Evolutionary conservation across 2,888 invertebrate species (phyloP).

Genomic region (Meghimatium bilineatum): DNA sequence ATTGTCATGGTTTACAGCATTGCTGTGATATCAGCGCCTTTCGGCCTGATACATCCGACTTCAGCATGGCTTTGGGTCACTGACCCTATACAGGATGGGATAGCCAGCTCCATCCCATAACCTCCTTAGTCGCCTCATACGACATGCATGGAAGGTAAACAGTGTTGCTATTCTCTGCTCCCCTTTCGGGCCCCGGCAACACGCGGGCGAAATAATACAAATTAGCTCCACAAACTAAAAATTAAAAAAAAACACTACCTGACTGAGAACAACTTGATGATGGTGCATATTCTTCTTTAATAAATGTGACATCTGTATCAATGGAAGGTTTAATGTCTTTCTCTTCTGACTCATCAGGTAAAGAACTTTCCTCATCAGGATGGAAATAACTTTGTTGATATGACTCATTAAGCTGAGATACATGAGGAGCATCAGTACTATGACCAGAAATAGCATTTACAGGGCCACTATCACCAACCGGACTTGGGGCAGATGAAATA

Average conservation of each 20-base stretch:
- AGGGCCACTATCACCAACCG: slow-evolving; percentile 32
- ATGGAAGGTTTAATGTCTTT: slow-evolving; percentile 46
- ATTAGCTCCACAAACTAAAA: background rate
- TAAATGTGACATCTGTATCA: slow-evolving; percentile 49
- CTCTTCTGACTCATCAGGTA: slow-evolving; percentile 32
- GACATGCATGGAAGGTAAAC: no score
- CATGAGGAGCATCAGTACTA: slow-evolving; percentile 19
- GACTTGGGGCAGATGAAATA: slow-evolving; percentile 41
- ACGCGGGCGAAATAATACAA: background rate
- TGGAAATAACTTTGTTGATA: slow-evolving; percentile 38
- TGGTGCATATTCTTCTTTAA: slow-evolving; percentile 48
- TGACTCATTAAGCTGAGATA: slow-evolving; percentile 25
- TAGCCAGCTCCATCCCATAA: no score
- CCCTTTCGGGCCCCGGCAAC: no score
- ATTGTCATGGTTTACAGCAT: no score
- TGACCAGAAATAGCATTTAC: slow-evolving; percentile 7
- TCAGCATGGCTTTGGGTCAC: no score
- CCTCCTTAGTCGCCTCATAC: no score
- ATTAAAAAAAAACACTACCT: background rate
- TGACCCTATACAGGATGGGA: no score
- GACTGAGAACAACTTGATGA: slow-evolving; percentile 44
- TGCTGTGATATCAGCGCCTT: no score
- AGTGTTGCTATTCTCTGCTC: no score
- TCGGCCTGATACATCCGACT: no score
- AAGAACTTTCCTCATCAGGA: slow-evolving; percentile 36